These are phyloP conservation scores for Chaenodraco wilsoni DNA, from an alignment of 2,797 vertebrate species.

Conservation along the genomic window DNA sequence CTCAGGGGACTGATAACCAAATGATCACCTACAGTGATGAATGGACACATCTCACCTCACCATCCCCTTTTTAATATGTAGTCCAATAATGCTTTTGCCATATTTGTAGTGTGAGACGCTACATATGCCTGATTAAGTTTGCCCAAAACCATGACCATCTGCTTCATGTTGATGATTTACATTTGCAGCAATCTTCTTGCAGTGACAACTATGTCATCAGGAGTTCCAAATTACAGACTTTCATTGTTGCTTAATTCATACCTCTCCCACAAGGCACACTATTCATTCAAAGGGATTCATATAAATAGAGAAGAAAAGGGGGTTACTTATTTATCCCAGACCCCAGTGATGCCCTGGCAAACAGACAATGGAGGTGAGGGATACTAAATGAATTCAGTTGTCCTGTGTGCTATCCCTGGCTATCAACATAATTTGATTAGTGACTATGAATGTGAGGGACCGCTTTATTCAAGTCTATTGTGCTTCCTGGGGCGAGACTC, in stretches of 20 bases:
- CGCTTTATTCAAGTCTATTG: slow-evolving; percentile 79
- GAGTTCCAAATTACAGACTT: slow-evolving; percentile 74
- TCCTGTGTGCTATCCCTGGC: slow-evolving; percentile 71
- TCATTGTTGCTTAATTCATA: slow-evolving; percentile 75
- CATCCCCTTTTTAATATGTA: slow-evolving; percentile 33
- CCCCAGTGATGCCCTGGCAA: slow-evolving; percentile 66
- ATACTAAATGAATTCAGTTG: slow-evolving; percentile 82
- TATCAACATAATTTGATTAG: slow-evolving; percentile 86
- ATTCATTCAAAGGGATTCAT: slow-evolving; percentile 70
- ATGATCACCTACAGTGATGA: slow-evolving; percentile 70
- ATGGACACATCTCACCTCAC: slow-evolving; percentile 67
- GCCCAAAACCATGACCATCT: slow-evolving; percentile 81
- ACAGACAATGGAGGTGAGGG: slow-evolving; percentile 73
- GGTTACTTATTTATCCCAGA: slow-evolving; percentile 76
- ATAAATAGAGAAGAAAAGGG: slow-evolving; percentile 63
- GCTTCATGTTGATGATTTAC: slow-evolving; percentile 75
- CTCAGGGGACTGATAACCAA: slow-evolving; percentile 67
- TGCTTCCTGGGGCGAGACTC: slow-evolving; percentile 71
- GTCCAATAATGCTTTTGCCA: slow-evolving; percentile 69
- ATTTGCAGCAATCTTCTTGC: slow-evolving; percentile 76
- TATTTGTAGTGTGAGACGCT: slow-evolving; percentile 74
- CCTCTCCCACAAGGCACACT: slow-evolving; percentile 53
- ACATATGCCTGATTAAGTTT: slow-evolving; percentile 79
- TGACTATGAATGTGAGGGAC: slow-evolving; percentile 78
- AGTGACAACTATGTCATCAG: slow-evolving; percentile 72